Base-by-base conservation (phyloP, 2,888 invertebrate genomes). In the Epistrophe grossulariae region DNA sequence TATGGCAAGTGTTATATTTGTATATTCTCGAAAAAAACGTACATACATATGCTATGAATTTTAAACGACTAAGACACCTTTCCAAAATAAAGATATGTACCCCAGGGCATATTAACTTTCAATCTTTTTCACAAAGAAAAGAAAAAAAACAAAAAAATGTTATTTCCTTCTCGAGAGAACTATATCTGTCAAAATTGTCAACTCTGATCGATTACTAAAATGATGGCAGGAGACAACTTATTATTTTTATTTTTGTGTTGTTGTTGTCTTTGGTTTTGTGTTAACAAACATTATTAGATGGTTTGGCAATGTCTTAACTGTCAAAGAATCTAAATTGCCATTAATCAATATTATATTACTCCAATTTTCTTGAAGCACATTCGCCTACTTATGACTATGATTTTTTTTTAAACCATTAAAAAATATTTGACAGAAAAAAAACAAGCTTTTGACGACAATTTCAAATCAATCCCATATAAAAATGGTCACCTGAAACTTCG, bases 291-390 rank as follows among this genome's bases (percentile, higher is more conserved):
- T 24, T 68, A 68, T 68, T 68, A 68, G 52, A 68, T 68, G 68
- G 38, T 68, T 68, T 68, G 52, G 68, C 68, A 68, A 52, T 68
- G 57, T 78, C 57, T 82, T 43, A 76, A 50, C 70, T 68, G 68
- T 77, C 59, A 66, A 77, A 50, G 9, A 57, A 52, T 40, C 45
- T 48, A 31, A 73, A 4, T 40, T 71, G 78, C 68, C 82, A 87
- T 87, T 87, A 87, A 87, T 87, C 87, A 87, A 50, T 70, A 81
- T 78, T 72, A 81, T 72, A 73, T 80, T 84, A 84, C 76, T 80
- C 84, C 64, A 81, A 80, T 84, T 84, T 80, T 50, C 52, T 64
- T 57, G 35, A 40, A 66, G 0, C 50, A 55, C 50, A 38, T 40
- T 64, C 31, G 38, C 52, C 52, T 52, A 38, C 68, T 11, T 45